Base-by-base conservation (phyloP, 2,797 vertebrate species). In the Cyclura pinguis region DNA sequence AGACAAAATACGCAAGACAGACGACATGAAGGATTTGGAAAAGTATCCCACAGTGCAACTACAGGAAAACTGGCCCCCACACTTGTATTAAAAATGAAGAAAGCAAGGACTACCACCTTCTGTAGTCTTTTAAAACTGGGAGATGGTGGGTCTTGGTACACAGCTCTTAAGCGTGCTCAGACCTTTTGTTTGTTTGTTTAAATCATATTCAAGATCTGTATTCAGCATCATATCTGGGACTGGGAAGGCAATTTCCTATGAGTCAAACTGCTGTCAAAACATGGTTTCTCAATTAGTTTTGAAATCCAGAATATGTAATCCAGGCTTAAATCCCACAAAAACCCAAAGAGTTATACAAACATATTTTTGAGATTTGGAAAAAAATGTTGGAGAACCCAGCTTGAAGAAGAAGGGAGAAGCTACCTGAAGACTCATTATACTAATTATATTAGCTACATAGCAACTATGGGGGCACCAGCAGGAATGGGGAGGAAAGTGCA, bases 231-330 rank as follows among this genome's bases (percentile, higher is more conserved):
- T 82, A 81, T 72, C 55, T 88, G 64, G 42, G 29, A 8, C 20
- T 47, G 6, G 27, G 42, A 85, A 73, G 24, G 64, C 78, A 73
- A 42, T 88, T 73, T 72, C 18, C 18, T 3, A 2, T 82, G 78
- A 88, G 18, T 72, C 87, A 89, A 69, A 64, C 6, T 77, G n/a
- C 32, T 47, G 16, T 47, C 55, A 18, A n/a, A 22, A 59, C 5
- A 18, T 59, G 24, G n/a, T 76, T 86, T 38, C 52, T 24, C 24
- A 52, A 38, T 85, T 67, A 62, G 50, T 84, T 83, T 32, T 74
- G 80, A 89, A 77, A 89, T 47, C n/a, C 69, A 84, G 20, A 35
- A 77, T 20, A 18, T 62, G 27, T 77, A 83, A 83, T 74, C 67
- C 67, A 55, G 47, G 52, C 62, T 74, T 24, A 74, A 74, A 59